phyloP scores from a whole-genome alignment of 2,888 invertebrate genomes.

The Drosophila meridiana region DNA sequence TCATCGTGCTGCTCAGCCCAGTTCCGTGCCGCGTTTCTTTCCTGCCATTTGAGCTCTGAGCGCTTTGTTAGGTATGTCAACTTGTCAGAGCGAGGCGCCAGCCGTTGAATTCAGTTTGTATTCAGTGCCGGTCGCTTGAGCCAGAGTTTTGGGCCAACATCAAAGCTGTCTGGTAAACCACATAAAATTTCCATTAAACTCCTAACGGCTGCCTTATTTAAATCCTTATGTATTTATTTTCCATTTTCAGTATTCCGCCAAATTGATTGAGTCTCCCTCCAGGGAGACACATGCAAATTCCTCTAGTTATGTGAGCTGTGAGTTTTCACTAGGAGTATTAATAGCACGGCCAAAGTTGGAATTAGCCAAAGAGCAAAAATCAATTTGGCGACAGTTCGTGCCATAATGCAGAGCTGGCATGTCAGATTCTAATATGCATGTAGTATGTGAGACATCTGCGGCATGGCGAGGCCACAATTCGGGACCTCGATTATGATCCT shows the following conservation, averaged over 20 bases:
- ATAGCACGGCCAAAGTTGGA: background rate
- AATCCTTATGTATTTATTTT: constrained; percentile 17
- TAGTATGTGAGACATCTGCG: constrained; percentile 32
- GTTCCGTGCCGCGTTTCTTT: background rate
- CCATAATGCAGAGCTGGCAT: constrained; percentile 2
- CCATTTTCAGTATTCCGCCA: constrained; percentile 11
- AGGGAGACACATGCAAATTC: constrained; percentile 10
- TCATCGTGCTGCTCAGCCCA: background rate
- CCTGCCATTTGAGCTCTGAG: background rate
- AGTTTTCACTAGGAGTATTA: background rate
- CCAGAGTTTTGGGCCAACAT: constrained; percentile 17
- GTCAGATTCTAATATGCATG: constrained; percentile 3
- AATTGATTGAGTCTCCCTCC: constrained; percentile 23
- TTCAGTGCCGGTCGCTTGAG: constrained; percentile 29
- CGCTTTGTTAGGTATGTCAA: constrained; percentile 47
- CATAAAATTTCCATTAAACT: constrained; percentile 32
- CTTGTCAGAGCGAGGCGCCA: constrained; percentile 24
- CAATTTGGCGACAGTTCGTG: constrained; percentile 11
- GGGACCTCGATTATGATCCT: constrained; percentile 60
- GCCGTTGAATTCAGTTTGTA: constrained; percentile 21
- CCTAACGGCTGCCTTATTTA: constrained; percentile 21
- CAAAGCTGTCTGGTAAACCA: constrained; percentile 29
- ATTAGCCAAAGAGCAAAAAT: constrained; percentile 14
- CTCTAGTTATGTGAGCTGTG: background rate
- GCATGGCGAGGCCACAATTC: constrained; percentile 35